Base-by-base conservation (phyloP, 1,140 invertebrate genomes). In the Hesperophylax magnus region DNA sequence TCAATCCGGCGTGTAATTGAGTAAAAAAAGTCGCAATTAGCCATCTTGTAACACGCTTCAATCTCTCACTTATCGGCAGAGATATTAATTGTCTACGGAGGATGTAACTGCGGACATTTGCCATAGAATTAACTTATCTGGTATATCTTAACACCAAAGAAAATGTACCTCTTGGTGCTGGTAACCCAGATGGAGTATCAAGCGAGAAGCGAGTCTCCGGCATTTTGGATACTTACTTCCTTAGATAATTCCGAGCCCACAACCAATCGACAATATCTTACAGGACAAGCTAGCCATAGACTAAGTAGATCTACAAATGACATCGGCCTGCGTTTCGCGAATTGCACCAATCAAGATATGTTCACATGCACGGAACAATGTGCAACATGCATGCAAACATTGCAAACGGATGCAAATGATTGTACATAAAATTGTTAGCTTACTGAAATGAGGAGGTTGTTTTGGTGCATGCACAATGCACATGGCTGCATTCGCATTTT, bases 111-210 rank as follows among this genome's bases (percentile, higher is more conserved):
- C 17, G 63, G 27, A 34, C 63, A 67, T 67, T 34, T 39, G 17
- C 67, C 20, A 18, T 71, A 47, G 39, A 20, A 17, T 71, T 0
- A 71, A 47, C 17, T 71, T 52, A 71, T 53, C 67, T 2, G 67
- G 18, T 24, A 8, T n/a, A 72, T 72, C 69, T 72, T 72, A n/a
- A 53, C 22, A 72, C 69, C 20, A 72, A 53, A 53, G 52, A 53
- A 72, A n/a, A n/a, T 24, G 18, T 20, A 53, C 34, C 18, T 20
- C 65, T n/a, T 24, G 24, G 56, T 18, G 61, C 61, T 27, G n/a
- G 39, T 53, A 72, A 72, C 67, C 67, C 69, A 72, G 47, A 54
- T 72, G 69, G 47, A 17, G 22, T 72, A 17, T 27, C 69, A 72
- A 53, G 69, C 69, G 34, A n/a, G 67, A 71, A 47, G 67, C 67